phyloP scores from a whole-genome alignment of 2,888 invertebrate species.

The Trissolcus brochymenae region DNA sequence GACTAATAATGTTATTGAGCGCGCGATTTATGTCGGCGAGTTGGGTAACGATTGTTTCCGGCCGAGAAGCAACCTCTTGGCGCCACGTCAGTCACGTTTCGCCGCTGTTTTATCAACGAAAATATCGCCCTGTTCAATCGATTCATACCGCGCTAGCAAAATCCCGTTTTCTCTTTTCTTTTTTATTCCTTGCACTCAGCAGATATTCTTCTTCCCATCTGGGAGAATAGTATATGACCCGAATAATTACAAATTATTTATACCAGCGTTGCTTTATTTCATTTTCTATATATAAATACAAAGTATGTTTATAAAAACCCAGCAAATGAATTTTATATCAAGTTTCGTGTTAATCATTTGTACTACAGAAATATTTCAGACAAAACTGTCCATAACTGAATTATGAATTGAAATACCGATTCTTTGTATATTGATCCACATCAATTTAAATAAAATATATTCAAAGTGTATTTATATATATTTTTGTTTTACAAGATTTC shows the following conservation, averaged over 20 bases:
- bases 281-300: neutral
- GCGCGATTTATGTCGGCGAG: slow-evolving; percentile 38
- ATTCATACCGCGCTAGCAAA: neutral
- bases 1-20: slow-evolving; percentile 52
- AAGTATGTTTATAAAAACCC: no score
- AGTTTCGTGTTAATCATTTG: no score
- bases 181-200: neutral
- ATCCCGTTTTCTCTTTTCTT: no score
- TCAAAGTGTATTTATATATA: no score
- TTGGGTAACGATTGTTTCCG: slow-evolving; percentile 21
- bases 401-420: no score
- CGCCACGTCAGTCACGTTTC: slow-evolving; percentile 28
- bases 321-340: no score
- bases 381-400: no score
- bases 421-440: no score
- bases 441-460: no score
- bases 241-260: neutral
- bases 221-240: neutral
- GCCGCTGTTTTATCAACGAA: slow-evolving; percentile 25
- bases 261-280: neutral
- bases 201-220: neutral
- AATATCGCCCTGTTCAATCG: slow-evolving; percentile 18
- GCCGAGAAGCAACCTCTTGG: slow-evolving; percentile 10
- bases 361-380: no score
- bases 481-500: no score